Evolutionary conservation across 2,888 invertebrate genomes (phyloP).

Genomic region (Mesodorylaimus sp.): DNA sequence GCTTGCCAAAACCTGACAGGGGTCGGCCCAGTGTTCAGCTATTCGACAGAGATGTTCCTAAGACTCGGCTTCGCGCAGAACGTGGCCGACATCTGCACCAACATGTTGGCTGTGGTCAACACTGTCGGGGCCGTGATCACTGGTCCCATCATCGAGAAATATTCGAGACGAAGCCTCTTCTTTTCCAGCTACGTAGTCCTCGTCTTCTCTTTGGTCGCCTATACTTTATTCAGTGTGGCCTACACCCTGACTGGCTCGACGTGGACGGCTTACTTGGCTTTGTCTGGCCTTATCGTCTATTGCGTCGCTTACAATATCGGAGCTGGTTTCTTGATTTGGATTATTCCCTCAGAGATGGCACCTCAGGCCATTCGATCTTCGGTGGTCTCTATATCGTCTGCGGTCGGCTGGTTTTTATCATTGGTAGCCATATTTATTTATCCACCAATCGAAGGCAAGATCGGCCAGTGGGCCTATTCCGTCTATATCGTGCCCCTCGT

Average conservation of each 20-base stretch:
- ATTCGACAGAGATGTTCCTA: no score
- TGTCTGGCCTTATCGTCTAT: neutral
- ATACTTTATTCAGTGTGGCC: neutral
- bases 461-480: neutral
- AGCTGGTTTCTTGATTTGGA: neutral
- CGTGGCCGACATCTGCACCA: no score
- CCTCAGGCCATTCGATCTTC: neutral
- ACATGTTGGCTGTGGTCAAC: no score
- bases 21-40: no score
- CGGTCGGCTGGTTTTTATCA: neutral
- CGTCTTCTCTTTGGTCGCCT: neutral
- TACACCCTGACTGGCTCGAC: neutral
- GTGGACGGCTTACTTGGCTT: neutral
- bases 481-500: neutral
- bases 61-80: no score
- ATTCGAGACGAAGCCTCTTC: no score
- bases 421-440: neutral
- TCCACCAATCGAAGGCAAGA: neutral
- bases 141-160: no score
- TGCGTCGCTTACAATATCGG: neutral
- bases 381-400: neutral
- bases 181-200: no score
- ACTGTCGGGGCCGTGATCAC: no score
- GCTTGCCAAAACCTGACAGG: no score
- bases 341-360: neutral